Base-by-base conservation (phyloP, 1,140 invertebrate species). In the Plectus sambesii region DNA sequence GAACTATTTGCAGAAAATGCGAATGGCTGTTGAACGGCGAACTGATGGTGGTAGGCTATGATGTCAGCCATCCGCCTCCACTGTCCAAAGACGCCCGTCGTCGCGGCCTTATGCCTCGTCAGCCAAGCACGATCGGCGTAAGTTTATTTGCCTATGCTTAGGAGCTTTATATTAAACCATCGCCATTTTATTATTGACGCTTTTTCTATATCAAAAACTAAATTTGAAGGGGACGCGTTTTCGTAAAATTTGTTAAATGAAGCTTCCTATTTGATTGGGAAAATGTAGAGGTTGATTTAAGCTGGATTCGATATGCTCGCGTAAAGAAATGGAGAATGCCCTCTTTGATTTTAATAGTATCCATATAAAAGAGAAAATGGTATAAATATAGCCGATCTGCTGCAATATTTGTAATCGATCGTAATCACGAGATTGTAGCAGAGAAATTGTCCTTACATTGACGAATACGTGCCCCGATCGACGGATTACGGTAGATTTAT, bases 31-130 rank as follows among this genome's bases (percentile, higher is more conserved):
- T 17, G 8, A 49, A 4, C 26, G 48, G 42, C 17, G 48, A 59
- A 19, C 17, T 46, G 2, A 24, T 57, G n/a, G 47, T 57, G 22
- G 48, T 57, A 15, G 55, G 55, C 38, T 57, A 57, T 36, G 55
- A 57, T 36, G 53, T 57, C 4, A 51, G 55, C 37, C 49, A 59
- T 38, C 56, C 55, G 5, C 39, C 39, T 15, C 38, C 38, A 6
- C 51, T 29, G 39, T 24, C 38, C 33, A 27, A 9, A 39, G 27
- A 36, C 20, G 3, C 30, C 23, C 35, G 12, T 23, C 8, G 2
- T 41, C 37, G 24, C 53, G n/a, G 19, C 40, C 48, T 5, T 30
- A 25, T 2, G 17, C 23, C 22, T 42, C 27, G 20, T 38, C 19
- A 6, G 36, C 36, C 36, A 38, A 38, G 36, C 23, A 20, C 5